phyloP scores from a whole-genome alignment of 2,888 invertebrate species.

The Microplitis deprimator region DNA sequence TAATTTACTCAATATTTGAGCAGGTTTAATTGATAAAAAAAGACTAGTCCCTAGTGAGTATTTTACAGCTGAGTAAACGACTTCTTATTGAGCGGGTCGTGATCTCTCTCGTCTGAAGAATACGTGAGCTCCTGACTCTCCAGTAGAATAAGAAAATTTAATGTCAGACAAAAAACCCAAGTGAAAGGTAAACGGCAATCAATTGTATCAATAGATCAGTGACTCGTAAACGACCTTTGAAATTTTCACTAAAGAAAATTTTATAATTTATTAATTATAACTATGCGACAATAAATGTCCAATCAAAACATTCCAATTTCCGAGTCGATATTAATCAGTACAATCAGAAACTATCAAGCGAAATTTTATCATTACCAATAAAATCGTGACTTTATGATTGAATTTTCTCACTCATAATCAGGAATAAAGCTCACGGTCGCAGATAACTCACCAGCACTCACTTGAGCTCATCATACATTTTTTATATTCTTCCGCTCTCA shows the following conservation, averaged over 20 bases:
- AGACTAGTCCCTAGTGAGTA: neutral
- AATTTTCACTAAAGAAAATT: neutral
- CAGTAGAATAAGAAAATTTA: slow-evolving; percentile 9
- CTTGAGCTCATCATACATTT: neutral
- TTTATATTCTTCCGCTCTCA: neutral
- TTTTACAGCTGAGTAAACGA: slow-evolving; percentile 6
- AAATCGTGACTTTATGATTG: no score
- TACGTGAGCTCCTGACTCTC: neutral
- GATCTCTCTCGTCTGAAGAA: neutral
- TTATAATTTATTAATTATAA: slow-evolving; percentile 3
- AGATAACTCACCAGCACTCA: neutral
- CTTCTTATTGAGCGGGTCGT: neutral
- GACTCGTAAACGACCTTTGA: slow-evolving; percentile 35
- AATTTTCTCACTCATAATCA: no score
- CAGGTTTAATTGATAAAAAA: slow-evolving; percentile 7
- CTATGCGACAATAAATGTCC: neutral
- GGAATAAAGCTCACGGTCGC: no score
- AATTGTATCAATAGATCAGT: slow-evolving; percentile 6
- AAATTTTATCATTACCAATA: no score
- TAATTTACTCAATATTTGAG: slow-evolving; percentile 5
- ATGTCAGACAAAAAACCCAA: slow-evolving; percentile 12
- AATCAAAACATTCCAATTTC: no score
- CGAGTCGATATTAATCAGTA: no score
- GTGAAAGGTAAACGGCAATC: neutral
- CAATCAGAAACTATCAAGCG: no score